phyloP scores from a whole-genome alignment of 2,888 invertebrate species.

The Melanostoma scalare region DNA sequence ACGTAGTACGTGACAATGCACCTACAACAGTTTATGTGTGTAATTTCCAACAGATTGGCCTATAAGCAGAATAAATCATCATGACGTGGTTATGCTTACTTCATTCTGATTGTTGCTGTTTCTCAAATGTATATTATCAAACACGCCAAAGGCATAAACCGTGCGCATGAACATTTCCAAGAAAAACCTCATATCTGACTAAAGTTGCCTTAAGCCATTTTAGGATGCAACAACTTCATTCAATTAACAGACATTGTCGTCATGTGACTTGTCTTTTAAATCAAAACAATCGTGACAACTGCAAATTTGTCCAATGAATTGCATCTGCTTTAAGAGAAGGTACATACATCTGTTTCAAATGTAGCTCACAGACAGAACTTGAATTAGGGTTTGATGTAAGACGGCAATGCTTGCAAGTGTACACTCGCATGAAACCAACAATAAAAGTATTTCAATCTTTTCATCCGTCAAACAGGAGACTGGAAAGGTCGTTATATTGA shows the following conservation, averaged over 20 bases:
- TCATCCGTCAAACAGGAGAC: no score
- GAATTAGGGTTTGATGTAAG: no score
- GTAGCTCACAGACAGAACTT: neutral
- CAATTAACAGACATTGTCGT: neutral
- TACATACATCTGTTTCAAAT: slow-evolving; percentile 20
- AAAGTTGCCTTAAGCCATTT: neutral
- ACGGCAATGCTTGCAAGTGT: no score
- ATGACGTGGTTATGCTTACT: slow-evolving; percentile 27
- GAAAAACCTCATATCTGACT: slow-evolving; percentile 1
- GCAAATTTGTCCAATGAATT: slow-evolving; percentile 33
- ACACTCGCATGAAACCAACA: no score
- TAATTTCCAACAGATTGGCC: slow-evolving; percentile 10
- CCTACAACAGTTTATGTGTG: neutral
- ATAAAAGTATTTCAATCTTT: no score
- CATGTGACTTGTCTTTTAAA: slow-evolving; percentile 4
- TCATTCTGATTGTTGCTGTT: slow-evolving; percentile 32
- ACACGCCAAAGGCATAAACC: slow-evolving; percentile 2
- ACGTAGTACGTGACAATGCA: slow-evolving; percentile 40
- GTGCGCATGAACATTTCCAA: neutral
- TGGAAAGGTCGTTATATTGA: no score
- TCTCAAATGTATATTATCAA: slow-evolving; percentile 26
- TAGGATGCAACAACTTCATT: no score
- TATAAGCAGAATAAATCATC: slow-evolving; percentile 31
- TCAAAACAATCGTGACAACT: slow-evolving; percentile 44
- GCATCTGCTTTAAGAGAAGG: slow-evolving; percentile 18